phyloP scores from a whole-genome alignment of 2,888 invertebrate genomes.

The Plebejus melissa region DNA sequence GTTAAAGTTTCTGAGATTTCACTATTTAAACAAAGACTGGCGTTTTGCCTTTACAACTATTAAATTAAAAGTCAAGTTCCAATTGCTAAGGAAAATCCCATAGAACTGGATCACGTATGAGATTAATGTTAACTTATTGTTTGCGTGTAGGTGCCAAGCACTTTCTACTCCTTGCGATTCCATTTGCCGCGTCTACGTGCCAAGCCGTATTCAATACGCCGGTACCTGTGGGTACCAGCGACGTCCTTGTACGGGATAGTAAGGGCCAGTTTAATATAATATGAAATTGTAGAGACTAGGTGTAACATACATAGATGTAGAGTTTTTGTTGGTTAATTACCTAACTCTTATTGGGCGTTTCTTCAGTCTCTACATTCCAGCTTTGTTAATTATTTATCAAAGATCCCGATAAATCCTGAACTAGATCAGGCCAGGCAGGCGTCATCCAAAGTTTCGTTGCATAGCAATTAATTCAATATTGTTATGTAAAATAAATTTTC shows the following conservation, averaged over 20 bases:
- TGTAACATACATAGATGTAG: background rate
- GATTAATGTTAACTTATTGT: constrained; percentile 31
- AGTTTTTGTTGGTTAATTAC: background rate
- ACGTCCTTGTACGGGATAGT: background rate
- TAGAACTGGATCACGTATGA: constrained; percentile 30
- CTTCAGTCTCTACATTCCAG: too few relatives aligned
- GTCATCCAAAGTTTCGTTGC: too few relatives aligned
- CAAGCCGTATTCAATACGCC: constrained; percentile 34
- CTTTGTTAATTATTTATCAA: too few relatives aligned
- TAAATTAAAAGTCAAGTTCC: background rate
- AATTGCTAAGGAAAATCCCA: constrained; percentile 28
- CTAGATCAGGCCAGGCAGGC: too few relatives aligned
- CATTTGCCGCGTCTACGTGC: constrained; percentile 38
- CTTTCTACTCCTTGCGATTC: constrained; percentile 42
- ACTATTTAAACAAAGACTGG: background rate
- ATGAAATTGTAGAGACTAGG: background rate
- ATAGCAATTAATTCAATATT: too few relatives aligned
- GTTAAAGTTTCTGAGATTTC: too few relatives aligned
- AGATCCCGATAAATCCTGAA: too few relatives aligned
- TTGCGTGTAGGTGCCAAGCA: constrained; percentile 38
- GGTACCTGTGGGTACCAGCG: background rate
- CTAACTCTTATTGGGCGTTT: too few relatives aligned
- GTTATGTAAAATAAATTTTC: too few relatives aligned
- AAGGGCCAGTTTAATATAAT: background rate
- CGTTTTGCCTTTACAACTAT: background rate